These are phyloP conservation scores for Philaethria dido DNA, from an alignment of 2,888 invertebrate species.

Conservation along the genomic window DNA sequence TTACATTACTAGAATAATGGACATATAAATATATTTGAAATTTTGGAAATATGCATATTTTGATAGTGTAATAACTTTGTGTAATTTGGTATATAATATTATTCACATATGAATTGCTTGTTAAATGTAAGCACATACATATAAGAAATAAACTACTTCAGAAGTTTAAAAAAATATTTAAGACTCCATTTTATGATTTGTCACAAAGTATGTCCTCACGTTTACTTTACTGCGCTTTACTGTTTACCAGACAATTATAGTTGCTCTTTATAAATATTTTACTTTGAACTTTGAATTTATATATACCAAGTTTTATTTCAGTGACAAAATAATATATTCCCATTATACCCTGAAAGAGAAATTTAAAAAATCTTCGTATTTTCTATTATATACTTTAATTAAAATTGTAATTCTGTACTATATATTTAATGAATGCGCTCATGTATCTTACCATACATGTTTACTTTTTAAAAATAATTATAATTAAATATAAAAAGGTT, in stretches of 20 bases:
- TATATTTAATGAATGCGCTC: conserved; percentile 2
- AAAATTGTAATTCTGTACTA: conserved; percentile 18
- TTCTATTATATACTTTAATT: not conserved
- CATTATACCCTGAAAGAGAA: conserved; percentile 23
- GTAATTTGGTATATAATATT: conserved; percentile 2
- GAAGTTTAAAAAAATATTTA: too few relatives aligned
- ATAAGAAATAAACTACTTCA: not conserved
- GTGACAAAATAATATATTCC: conserved; percentile 2
- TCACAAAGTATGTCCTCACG: not conserved
- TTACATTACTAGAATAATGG: conserved; percentile 17
- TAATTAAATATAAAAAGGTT: not conserved
- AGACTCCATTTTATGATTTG: not conserved
- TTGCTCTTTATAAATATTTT: conserved; percentile 8
- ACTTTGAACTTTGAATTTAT: not conserved
- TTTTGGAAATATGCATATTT: conserved; percentile 15
- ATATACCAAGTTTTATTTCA: conserved; percentile 4
- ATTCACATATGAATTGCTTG: not conserved
- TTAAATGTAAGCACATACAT: conserved; percentile 1
- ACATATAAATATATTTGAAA: conserved; percentile 15
- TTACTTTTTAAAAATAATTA: not conserved
- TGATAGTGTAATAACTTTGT: conserved; percentile 1
- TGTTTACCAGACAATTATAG: not conserved
- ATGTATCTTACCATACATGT: not conserved
- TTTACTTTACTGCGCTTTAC: not conserved
- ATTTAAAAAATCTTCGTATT: conserved; percentile 13